Base-by-base conservation (phyloP, 2,888 invertebrate species). In the Epirrhoe tristata region DNA sequence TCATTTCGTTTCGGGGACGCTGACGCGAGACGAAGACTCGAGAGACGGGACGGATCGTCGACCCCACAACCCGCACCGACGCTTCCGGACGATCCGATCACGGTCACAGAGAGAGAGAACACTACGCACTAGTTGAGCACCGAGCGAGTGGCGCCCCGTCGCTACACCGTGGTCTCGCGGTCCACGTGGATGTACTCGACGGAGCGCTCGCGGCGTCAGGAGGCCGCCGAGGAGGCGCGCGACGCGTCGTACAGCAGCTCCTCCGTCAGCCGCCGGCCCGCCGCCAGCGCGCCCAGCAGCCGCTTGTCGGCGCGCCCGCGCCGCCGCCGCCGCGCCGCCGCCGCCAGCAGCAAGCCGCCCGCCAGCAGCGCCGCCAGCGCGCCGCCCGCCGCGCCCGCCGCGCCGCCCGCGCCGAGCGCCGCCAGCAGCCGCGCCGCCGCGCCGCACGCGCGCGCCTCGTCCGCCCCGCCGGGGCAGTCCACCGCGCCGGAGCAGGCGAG, bases 101-200 rank as follows among this genome's bases (percentile, higher is more conserved):
- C 62, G 50, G 50, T 66, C 62, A 56, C 63, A 56, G 56, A 69
- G 8, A 53, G 59, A 62, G 31, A 57, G n/a, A 5, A 71, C 58
- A 55, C 61, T 58, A 71, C 17, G 54, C 43, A 55, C 66, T 62
- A 64, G 17, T 63, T 55, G 71, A 71, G 71, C 73, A 67, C 63
- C 58, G 58, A 51, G 43, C 54, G 48, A 16, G 48, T 17, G 43
- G 57, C 67, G 87, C 89, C 87, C 88, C 31, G 39, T 88, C 89
- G 94, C 96, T 96, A 97, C 95, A 98, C 98, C 82, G 98, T 98
- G 88, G 98, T 98, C 94, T 98, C 98, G 89, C 97, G 96, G 94
- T 98, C 98, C 94, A 98, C 97, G 93, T 97, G 97, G 87, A 98
- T 98, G 92, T 97, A 98, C 90, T 98, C 98, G 95, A 98, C 97